A percentile compares a stretch with the other conserved stretches of the same genome.
Conservation (phyloP, 2,113 vertebrate genomes). For the Galemys pyrenaicus region DNA sequence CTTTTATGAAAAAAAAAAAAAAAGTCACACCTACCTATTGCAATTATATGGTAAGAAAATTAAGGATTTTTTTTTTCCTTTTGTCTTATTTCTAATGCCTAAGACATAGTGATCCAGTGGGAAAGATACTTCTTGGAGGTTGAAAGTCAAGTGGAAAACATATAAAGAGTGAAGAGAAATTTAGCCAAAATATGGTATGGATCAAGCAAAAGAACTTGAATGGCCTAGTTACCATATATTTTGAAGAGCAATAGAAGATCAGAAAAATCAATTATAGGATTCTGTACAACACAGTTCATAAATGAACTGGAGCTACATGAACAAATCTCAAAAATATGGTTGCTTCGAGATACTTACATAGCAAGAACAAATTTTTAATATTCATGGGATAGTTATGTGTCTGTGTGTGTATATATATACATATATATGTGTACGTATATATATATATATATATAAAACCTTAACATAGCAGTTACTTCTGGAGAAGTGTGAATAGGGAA, state of each 20-base stretch:
- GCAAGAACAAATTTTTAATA: neutral
- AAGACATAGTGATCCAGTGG: neutral
- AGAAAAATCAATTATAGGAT: neutral
- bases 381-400: neutral
- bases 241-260: neutral
- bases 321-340: neutral
- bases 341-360: neutral
- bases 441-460: too few relatives aligned
- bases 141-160: conserved; percentile 32
- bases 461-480: neutral
- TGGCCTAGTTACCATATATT: neutral
- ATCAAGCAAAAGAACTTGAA: neutral
- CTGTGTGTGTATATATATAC: neutral
- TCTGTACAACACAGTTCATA: neutral
- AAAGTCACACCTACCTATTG: neutral
- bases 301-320: neutral
- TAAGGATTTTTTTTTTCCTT: neutral
- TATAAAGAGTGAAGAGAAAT: neutral
- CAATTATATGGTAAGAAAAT: neutral
- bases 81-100: neutral
- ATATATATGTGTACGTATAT: too few relatives aligned
- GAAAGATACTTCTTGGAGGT: neutral
- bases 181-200: neutral
- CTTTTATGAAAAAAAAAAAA: too few relatives aligned
- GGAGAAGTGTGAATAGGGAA: neutral